Evolutionary conservation across 2,797 vertebrate species (phyloP).

Genomic region (Pogonophryne albipinna): DNA sequence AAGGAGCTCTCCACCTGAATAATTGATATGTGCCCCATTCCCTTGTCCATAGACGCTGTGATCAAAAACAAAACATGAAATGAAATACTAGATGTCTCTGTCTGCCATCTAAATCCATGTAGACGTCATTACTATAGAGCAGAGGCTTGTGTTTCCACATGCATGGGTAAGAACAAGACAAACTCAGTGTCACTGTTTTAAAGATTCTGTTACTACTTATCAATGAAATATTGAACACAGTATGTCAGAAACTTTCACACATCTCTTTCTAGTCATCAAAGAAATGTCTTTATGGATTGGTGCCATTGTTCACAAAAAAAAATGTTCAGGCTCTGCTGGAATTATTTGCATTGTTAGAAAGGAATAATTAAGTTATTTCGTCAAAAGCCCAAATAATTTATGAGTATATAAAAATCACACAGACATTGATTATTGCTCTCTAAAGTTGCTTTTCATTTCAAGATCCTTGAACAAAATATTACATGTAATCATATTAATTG

Average conservation of each 20-base stretch:
- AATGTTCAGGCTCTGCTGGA: slow-evolving; percentile 17
- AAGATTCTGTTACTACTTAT: slow-evolving; percentile 48
- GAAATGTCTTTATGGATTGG: slow-evolving; percentile 4
- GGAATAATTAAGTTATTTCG: background rate
- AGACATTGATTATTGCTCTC: slow-evolving; percentile 14
- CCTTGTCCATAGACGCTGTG: slow-evolving; percentile 57
- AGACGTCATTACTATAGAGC: slow-evolving; percentile 63
- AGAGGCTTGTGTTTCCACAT: slow-evolving; percentile 35
- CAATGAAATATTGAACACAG: slow-evolving; percentile 61
- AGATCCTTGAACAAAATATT: background rate
- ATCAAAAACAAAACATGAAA: slow-evolving; percentile 69
- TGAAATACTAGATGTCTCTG: slow-evolving; percentile 41
- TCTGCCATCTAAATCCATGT: slow-evolving; percentile 58
- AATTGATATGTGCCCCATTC: slow-evolving; percentile 65
- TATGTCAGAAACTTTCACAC: slow-evolving; percentile 38
- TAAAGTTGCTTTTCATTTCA: background rate
- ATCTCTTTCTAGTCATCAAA: slow-evolving; percentile 56
- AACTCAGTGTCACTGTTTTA: slow-evolving; percentile 29
- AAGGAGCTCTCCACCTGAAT: slow-evolving; percentile 68
- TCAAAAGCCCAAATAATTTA: slow-evolving; percentile 8
- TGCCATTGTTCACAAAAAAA: background rate
- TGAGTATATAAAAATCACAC: slow-evolving; percentile 7
- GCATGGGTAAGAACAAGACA: slow-evolving; percentile 26
- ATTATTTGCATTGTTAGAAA: slow-evolving; percentile 28
- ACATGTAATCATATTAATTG: slow-evolving; percentile 5